Evolutionary conservation across 2,888 invertebrate species (phyloP), one percentile per base, ranked within the genome.

Genomic region (Callyntrura guangdongensis): DNA sequence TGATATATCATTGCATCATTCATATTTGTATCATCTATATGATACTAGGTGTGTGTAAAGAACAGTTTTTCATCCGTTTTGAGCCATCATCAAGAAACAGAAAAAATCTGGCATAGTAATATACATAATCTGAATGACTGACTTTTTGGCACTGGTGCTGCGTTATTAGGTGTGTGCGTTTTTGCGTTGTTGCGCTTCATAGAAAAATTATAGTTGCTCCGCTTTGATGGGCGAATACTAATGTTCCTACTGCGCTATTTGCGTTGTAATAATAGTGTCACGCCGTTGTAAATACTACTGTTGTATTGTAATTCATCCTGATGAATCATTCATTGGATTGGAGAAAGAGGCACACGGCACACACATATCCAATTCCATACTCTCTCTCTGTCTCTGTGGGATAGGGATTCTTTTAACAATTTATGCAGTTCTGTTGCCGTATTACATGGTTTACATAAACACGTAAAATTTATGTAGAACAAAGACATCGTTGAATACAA

Each of bases 361-460:
- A 27, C n/a, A 45, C 36, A 36, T 27, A 14, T 14, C 14, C 25
- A 14, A 14, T 27, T 11, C 36, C 67, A 27, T 14, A 9, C 25
- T 27, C 53, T 61, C 22, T 22, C 2, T 61, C 20, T 20, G 1
- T 53, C 36, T 36, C 36, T 36, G 11, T 61, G 12, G 20, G 61
- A 5, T 61, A 61, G 22, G 20, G 4, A 20, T 20, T 61, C 20
- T 61, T 9, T 22, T 20, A 59, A 36, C 36, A 36, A 36, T 36
- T 59, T 14, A 59, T 14, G 17, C 36, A 36, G 22, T 22, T 5
- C 12, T 67, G 12, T 27, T 27, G 67, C 36, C 36, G 36, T 11
- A 67, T 67, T 53, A 22, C 67, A 27, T 67, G 67, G n/a, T 72
- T 72, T 72, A 45, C 69, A 45, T 72, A 49, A 77, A 53, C 53